A percentile compares a stretch with the other conserved stretches of the same genome.
Conservation (phyloP, 35 echinoderm and acorn worm genomes). For the Ophiothrix spiculata region DNA sequence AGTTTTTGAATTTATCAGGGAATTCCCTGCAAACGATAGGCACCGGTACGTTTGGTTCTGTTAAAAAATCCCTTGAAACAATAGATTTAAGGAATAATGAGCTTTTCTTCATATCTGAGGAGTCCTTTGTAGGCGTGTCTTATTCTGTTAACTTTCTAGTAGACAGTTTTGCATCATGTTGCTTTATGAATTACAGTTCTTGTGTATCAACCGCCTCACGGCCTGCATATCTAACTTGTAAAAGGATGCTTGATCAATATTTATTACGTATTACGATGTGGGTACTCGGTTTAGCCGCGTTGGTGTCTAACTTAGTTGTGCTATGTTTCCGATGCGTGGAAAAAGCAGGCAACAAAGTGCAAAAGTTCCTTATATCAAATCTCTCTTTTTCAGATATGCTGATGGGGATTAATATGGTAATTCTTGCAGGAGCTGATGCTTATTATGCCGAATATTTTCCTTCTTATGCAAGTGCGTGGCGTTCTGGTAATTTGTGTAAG, state of each 20-base stretch:
- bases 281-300: background rate
- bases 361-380: background rate
- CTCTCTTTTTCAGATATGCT: background rate
- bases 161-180: background rate
- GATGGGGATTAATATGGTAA: background rate
- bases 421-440: background rate
- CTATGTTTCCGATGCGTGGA: background rate
- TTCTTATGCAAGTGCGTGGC: background rate
- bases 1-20: background rate
- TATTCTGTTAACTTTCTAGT: background rate
- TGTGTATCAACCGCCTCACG: background rate
- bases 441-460: background rate
- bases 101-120: background rate
- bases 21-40: background rate
- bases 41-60: background rate
- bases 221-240: background rate
- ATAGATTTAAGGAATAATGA: background rate
- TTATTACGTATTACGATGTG: background rate
- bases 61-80: background rate
- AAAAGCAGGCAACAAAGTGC: background rate
- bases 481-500: background rate
- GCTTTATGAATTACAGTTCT: background rate
- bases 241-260: background rate
- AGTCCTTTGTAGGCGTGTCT: background rate
- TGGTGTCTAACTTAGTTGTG: background rate